A percentile compares a stretch with the other conserved stretches of the same genome.
These are phyloP conservation scores for Nycticebus coucang DNA, from an alignment of 2,113 vertebrate genomes.

Conservation along the genomic window DNA sequence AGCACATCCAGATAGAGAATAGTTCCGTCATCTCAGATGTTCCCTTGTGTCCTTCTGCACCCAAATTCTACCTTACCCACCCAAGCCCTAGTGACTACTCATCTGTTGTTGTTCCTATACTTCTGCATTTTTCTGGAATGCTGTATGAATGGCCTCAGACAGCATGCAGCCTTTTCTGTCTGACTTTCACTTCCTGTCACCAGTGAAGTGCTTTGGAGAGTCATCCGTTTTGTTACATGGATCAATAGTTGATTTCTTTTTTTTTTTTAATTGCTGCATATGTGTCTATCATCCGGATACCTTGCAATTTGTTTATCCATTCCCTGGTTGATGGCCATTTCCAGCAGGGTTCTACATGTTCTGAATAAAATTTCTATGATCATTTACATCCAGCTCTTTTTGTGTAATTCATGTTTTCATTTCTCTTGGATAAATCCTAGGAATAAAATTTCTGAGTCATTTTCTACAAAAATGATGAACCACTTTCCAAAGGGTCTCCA, in stretches of 20 bases:
- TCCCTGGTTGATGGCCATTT: constrained; percentile 2
- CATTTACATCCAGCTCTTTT: not conserved
- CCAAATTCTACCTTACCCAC: not conserved
- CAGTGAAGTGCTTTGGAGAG: not conserved
- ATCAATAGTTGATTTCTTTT: constrained; percentile 29
- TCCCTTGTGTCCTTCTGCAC: not conserved
- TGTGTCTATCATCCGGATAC: not conserved
- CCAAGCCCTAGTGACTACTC: not conserved
- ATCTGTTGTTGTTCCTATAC: not conserved
- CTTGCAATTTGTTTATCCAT: not conserved
- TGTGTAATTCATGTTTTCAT: constrained; percentile 30
- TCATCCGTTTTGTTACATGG: not conserved
- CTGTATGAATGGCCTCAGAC: not conserved
- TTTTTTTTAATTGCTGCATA: not conserved
- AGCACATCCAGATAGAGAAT: not conserved
- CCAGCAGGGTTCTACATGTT: not conserved
- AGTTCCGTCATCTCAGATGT: not conserved
- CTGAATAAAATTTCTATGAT: constrained; percentile 11
- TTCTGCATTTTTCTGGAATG: constrained; percentile 20
- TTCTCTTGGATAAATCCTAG: constrained; percentile 6
- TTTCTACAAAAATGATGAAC: not conserved
- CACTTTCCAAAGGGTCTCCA: not conserved
- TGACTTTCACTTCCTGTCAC: constrained; percentile 37
- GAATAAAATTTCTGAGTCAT: constrained; percentile 9
- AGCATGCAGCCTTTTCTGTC: not conserved